These are phyloP conservation scores for Hydractinia symbiolongicarpus DNA, from an alignment of 30 jellyfish, hydroid and myxozoan species.

Conservation along the genomic window DNA sequence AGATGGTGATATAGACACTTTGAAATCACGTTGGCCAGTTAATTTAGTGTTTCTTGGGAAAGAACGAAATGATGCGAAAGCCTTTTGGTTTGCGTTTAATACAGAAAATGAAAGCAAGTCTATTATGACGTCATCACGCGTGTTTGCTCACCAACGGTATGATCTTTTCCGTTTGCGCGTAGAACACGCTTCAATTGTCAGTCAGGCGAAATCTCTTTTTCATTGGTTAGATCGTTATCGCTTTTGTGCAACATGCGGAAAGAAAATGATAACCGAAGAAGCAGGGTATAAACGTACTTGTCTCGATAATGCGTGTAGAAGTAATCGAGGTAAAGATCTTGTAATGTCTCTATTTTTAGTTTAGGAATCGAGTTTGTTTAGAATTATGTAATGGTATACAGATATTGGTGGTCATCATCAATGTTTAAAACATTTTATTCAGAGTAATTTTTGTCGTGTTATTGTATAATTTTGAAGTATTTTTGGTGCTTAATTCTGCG, in stretches of 20 bases:
- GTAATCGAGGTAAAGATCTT: conserved; percentile 39
- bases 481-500: no score
- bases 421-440: no score
- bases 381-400: no score
- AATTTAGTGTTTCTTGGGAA: neutral
- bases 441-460: no score
- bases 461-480: no score
- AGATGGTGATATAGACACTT: neutral
- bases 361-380: no score
- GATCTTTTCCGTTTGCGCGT: conserved; percentile 29
- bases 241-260: conserved; percentile 72
- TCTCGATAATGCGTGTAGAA: conserved; percentile 27
- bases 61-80: neutral
- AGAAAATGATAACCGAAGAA: conserved; percentile 33
- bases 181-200: conserved; percentile 49
- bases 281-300: conserved; percentile 79
- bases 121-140: conserved; percentile 7
- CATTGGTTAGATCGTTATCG: conserved; percentile 63
- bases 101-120: neutral
- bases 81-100: conserved; percentile 53
- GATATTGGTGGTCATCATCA: no score
- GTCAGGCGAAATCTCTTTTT: conserved; percentile 60
- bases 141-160: conserved; percentile 25
- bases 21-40: neutral
- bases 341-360: neutral